These are phyloP conservation scores for Drosophila pandora DNA, from an alignment of 1,140 invertebrate genomes.

Conservation along the genomic window DNA sequence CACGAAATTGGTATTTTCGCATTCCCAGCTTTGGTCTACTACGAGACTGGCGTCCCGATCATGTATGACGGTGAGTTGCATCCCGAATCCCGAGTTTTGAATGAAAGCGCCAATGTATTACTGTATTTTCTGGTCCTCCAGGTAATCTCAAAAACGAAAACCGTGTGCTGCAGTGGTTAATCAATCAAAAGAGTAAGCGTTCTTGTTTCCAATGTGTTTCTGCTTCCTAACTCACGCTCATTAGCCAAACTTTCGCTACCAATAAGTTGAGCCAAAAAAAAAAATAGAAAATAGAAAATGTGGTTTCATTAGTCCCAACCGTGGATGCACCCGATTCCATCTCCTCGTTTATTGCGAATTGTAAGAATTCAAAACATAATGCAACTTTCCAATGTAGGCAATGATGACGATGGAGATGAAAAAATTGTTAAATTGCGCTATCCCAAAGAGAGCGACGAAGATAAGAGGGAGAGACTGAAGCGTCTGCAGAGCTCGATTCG, in stretches of 20 bases:
- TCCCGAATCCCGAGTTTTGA: not conserved
- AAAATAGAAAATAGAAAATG: not conserved
- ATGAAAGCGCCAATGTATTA: not conserved
- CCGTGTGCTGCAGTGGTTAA: slow-evolving; percentile 97
- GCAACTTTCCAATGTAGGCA: slow-evolving; percentile 83
- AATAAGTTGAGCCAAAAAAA: slow-evolving; percentile 54
- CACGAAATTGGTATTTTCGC: slow-evolving; percentile 96
- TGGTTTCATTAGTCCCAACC: slow-evolving; percentile 28
- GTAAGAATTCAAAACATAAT: slow-evolving; percentile 64
- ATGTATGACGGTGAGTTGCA: slow-evolving; percentile 95
- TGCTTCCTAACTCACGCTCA: slow-evolving; percentile 76
- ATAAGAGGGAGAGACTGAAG: slow-evolving; percentile 67
- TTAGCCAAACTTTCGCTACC: slow-evolving; percentile 65
- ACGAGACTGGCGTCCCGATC: slow-evolving; percentile 95
- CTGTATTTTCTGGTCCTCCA: slow-evolving; percentile 85
- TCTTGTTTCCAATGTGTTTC: slow-evolving; percentile 73
- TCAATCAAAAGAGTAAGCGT: slow-evolving; percentile 96
- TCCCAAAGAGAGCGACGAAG: slow-evolving; percentile 79
- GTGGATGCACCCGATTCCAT: slow-evolving; percentile 64
- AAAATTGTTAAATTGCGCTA: slow-evolving; percentile 83
- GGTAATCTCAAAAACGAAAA: slow-evolving; percentile 97
- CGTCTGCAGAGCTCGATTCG: slow-evolving; percentile 69
- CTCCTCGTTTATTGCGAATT: slow-evolving; percentile 53
- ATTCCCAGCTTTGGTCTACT: slow-evolving; percentile 95
- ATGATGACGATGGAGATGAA: slow-evolving; percentile 85